These are phyloP conservation scores for Saguinus imperator DNA, from an alignment of 2,113 vertebrate genomes.

Conservation along the genomic window DNA sequence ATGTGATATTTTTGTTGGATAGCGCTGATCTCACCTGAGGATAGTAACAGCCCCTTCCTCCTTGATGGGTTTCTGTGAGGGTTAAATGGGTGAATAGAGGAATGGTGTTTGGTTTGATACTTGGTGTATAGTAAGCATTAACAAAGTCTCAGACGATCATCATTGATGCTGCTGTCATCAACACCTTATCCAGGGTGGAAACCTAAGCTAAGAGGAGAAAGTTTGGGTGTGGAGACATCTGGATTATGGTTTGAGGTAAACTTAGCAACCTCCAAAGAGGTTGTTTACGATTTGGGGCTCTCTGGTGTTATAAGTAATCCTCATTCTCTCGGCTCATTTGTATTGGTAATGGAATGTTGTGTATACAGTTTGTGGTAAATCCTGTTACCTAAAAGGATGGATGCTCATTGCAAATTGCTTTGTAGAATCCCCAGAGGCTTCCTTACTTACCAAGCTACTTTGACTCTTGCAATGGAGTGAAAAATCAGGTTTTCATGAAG, in stretches of 20 bases:
- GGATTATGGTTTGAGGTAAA: not conserved
- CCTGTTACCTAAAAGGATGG: not conserved
- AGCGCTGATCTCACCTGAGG: not conserved
- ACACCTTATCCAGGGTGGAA: not conserved
- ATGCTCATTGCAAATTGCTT: not conserved
- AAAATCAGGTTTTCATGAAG: not conserved
- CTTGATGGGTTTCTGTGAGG: not conserved
- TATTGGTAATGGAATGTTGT: not conserved
- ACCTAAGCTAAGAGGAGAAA: not conserved
- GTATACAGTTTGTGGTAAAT: not conserved
- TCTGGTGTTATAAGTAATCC: not conserved
- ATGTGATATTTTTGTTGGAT: not conserved
- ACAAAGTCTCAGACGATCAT: not conserved
- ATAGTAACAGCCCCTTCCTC: not conserved
- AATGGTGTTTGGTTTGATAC: not conserved
- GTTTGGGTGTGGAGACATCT: not conserved
- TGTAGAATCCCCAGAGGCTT: not conserved
- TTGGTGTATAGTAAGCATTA: not conserved
- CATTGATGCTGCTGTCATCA: fast-evolving
- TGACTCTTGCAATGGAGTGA: not conserved
- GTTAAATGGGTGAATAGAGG: not conserved
- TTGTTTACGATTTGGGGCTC: not conserved
- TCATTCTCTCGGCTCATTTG: not conserved
- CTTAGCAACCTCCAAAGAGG: not conserved
- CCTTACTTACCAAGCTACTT: not conserved